Base-by-base conservation (phyloP, 1,140 invertebrate genomes). In the Drosophila serrata region DNA sequence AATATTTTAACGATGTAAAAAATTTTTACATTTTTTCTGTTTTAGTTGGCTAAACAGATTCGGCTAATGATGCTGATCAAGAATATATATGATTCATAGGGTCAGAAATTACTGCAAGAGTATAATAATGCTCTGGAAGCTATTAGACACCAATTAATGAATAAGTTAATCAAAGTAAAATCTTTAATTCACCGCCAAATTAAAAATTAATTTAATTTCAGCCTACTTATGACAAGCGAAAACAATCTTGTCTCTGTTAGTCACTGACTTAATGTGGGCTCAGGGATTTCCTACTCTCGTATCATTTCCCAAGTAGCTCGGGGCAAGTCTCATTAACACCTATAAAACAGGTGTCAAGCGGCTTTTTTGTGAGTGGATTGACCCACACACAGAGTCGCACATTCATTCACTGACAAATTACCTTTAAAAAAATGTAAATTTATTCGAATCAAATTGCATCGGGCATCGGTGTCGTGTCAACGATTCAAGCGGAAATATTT, bases 401-500 rank as follows among this genome's bases (percentile, higher is more conserved):
- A 27, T 31, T 56, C n/a, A 35, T 27, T 58, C 31, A 48, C 69
- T 76, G 79, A 87, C 75, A 87, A 87, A 87, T 88, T 72, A 76
- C 65, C 63, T 37, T 59, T 31, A 27, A 49, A 75, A 63, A 57
- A 79, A 82, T 86, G 75, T 31, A 49, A 82, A 85, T 86, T 86
- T 85, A 80, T 85, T 67, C 53, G 24, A 57, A 45, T 33, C 53
- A 51, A 29, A 37, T 19, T 13, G 43, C 19, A n/a, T 9, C 19
- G 7, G 13, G 35, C 40, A 31, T 27, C 45, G 33, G 40, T 59
- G 60, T 60, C 39, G 37, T 63, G 58, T 76, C 73, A 76, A 55
- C 69, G 56, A 40, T 73, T 43, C 11, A 27, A 85, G 67, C 84
- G 84, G 85, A 87, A 87, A 87, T 88, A 90, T 90, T 65, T 75